Evolutionary conservation across 2,888 invertebrate genomes (phyloP).

Genomic region (Lasioglossum lativentre): DNA sequence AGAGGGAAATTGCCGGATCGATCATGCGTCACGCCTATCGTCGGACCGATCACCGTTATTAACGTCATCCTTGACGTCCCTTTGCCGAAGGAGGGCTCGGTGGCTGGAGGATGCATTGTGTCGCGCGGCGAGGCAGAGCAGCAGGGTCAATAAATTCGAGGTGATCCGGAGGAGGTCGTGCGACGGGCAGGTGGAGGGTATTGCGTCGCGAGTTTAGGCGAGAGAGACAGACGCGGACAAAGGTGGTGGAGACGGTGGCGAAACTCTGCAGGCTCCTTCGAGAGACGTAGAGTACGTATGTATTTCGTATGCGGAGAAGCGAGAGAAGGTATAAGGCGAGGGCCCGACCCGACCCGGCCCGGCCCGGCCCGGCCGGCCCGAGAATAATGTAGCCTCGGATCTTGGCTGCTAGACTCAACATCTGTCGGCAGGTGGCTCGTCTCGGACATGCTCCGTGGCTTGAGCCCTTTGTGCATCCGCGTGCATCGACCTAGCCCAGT

Average conservation of each 20-base stretch:
- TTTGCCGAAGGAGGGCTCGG: background rate
- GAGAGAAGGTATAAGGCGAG: conserved; percentile 6
- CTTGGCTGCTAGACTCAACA: conserved; percentile 77
- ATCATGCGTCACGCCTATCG: conserved; percentile 10
- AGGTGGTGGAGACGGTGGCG: conserved; percentile 48
- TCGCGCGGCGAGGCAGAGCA: background rate
- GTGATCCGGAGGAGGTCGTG: conserved; percentile 54
- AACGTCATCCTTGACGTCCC: background rate
- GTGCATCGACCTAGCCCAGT: conserved; percentile 73
- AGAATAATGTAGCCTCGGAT: conserved; percentile 69
- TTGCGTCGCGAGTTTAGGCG: conserved; percentile 62
- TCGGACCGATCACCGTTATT: conserved; percentile 22
- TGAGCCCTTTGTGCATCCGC: conserved; percentile 75
- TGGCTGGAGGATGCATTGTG: conserved; percentile 27
- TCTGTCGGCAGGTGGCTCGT: conserved; percentile 82
- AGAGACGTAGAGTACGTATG: background rate
- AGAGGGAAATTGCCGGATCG: conserved; percentile 16
- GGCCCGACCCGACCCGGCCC: conserved; percentile 42
- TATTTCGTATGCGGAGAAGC: background rate
- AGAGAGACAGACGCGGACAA: conserved; percentile 57
- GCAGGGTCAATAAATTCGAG: conserved; percentile 53
- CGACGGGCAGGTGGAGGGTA: conserved; percentile 62
- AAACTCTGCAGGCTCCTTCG: conserved; percentile 51
- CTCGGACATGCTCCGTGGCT: conserved; percentile 72
- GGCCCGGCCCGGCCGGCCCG: too few species aligned